Base-by-base conservation (phyloP, 2,113 vertebrate genomes). In the Aplodontia rufa region DNA sequence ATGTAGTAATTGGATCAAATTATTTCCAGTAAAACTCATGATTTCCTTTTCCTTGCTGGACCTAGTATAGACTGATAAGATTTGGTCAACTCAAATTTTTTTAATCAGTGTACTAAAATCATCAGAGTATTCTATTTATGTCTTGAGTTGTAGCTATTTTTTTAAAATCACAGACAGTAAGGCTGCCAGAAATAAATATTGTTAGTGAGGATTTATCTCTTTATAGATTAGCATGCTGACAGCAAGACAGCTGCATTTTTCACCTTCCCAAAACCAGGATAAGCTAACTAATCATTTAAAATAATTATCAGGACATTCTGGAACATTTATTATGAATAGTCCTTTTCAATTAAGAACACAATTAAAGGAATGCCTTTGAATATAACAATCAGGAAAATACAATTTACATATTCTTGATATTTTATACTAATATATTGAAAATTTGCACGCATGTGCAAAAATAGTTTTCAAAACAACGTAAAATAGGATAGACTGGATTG, bases 261-360 rank as follows among this genome's bases (percentile, higher is more conserved):
- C 91, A 96, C 88, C 94, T 97, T 75, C 80, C 68, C 42, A 45
- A 13, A 97, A 88, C n/a, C n/a, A 95, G 24, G 45, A 78, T 75
- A 88, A 94, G 62, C 7, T 74, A 75, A 95, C 95, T 14, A 97
- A 95, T 68, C 37, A 92, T 96, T 93, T 91, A 95, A 97, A 97
- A 98, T 97, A 97, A 87, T 82, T 97, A 95, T 97, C 75, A 98
- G 6, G 71, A 28, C 97, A 95, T 97, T 89, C 95, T 90, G 91
- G 94, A 96, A 93, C 17, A 98, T n/a, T 96, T 81, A 93, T 60
- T 71, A 97, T 96, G 96, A 98, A 97, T 97, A 93, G 95, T 96
- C 1, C 42, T 4, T 62, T 97, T 76, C 3, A 93, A 97, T 94
- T 64, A 97, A 96, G 97, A 98, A 96, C n/a, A 74, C 49, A 90